phyloP scores from a whole-genome alignment of 1,140 invertebrate genomes.

The Drosophila simulans region DNA sequence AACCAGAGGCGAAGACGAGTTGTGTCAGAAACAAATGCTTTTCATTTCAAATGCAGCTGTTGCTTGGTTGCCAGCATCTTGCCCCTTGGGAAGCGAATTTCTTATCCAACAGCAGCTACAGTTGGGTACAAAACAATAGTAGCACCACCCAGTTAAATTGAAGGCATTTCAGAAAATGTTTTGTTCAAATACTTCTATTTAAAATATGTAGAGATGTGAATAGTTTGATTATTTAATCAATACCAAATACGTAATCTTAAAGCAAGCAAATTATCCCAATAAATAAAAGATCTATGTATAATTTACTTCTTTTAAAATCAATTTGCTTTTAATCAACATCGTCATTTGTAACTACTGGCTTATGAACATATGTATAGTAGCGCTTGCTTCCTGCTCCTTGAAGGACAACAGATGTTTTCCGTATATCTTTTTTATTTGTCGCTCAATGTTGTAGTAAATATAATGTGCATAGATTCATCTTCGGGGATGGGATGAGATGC shows the following conservation, averaged over 20 bases:
- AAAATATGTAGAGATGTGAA: too few species aligned
- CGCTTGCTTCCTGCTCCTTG: conserved; percentile 35
- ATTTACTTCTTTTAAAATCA: too few species aligned
- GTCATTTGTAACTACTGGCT: not conserved
- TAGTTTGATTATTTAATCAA: too few species aligned
- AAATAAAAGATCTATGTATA: too few species aligned
- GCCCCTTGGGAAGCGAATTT: conserved; percentile 52
- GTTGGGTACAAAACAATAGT: conserved; percentile 4
- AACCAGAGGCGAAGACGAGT: conserved; percentile 69
- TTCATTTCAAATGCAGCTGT: conserved; percentile 82
- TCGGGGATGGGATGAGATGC: conserved; percentile 19
- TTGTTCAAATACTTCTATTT: not conserved
- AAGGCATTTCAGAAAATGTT: not conserved
- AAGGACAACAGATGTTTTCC: conserved; percentile 73
- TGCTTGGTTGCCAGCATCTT: conserved; percentile 62
- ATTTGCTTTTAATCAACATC: too few species aligned
- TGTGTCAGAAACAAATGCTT: conserved; percentile 82
- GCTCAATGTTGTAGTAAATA: conserved; percentile 68
- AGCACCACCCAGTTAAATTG: not conserved
- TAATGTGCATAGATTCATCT: conserved; percentile 73
- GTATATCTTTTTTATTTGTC: conserved; percentile 60
- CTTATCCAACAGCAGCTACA: conserved; percentile 45
- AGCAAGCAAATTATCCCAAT: too few species aligned
- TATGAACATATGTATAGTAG: not conserved
- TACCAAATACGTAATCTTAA: too few species aligned